A percentile compares a stretch with the other conserved stretches of the same genome.
Evolutionary conservation across 2,888 invertebrate genomes (phyloP).

Genomic region (Psococerastis gibbosa): DNA sequence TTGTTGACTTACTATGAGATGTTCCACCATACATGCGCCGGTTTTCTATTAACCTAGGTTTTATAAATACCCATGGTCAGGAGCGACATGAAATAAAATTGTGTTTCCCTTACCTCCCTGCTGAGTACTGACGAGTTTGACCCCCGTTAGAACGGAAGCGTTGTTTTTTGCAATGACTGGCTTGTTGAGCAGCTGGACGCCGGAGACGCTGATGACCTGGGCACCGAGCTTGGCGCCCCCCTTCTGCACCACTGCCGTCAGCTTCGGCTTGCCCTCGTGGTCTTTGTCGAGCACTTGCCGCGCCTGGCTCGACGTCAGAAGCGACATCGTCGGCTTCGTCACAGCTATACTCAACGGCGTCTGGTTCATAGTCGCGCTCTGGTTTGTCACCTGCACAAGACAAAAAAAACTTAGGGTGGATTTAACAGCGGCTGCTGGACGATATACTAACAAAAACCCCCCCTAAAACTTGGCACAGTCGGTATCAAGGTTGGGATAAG

Average conservation of each 20-base stretch:
- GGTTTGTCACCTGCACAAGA: too few species aligned
- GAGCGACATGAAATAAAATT: too few species aligned
- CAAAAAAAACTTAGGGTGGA: too few species aligned
- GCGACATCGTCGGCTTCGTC: conserved; percentile 1
- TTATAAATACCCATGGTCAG: background rate
- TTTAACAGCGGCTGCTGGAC: too few species aligned
- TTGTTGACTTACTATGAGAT: too few species aligned
- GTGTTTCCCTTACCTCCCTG: conserved; percentile 6
- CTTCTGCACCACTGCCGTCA: conserved; percentile 3
- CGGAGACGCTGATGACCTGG: conserved; percentile 2
- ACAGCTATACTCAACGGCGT: too few species aligned
- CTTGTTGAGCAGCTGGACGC: background rate
- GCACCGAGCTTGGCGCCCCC: background rate
- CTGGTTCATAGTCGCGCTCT: too few species aligned
- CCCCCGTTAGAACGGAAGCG: conserved; percentile 5
- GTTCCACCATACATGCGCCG: too few species aligned
- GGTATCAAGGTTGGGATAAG: too few species aligned
- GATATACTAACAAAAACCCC: too few species aligned
- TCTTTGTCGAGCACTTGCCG: background rate
- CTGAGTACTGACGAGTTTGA: conserved; percentile 7
- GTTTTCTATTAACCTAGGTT: background rate
- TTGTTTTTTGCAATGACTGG: conserved; percentile 8
- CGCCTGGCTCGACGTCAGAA: conserved; percentile 4
- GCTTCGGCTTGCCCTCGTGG: background rate
- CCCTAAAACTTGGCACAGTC: too few species aligned